Conservation (phyloP, 2,888 invertebrate genomes). For the Protonemura montana region DNA sequence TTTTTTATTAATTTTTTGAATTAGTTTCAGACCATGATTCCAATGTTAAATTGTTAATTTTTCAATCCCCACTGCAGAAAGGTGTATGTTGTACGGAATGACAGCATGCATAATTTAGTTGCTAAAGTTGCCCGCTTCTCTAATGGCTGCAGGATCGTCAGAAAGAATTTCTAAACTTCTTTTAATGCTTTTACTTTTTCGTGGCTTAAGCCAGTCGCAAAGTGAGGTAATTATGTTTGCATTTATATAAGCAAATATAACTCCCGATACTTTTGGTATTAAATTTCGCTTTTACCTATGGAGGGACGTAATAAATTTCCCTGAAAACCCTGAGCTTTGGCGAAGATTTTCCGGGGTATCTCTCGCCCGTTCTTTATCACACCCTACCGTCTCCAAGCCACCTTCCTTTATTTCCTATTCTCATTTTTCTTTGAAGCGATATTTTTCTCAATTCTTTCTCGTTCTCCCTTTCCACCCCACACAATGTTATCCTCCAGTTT, state of each 20-base stretch:
- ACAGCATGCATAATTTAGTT: not conserved
- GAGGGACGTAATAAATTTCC: not conserved
- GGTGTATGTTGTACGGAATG: not conserved
- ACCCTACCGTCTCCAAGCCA: not conserved
- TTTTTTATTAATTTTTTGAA: conserved; percentile 13
- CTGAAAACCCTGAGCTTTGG: not conserved
- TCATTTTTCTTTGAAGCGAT: conserved; percentile 35
- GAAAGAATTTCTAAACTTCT: not conserved
- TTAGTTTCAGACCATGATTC: not conserved
- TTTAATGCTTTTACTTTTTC: not conserved
- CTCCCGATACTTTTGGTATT: not conserved
- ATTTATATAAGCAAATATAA: not conserved
- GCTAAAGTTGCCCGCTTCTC: not conserved
- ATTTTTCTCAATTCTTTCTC: conserved; percentile 40
- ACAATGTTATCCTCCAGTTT: conserved; percentile 18
- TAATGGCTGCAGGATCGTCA: not conserved
- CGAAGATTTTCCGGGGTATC: not conserved
- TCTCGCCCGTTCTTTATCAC: conserved; percentile 1
- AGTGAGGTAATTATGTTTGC: not conserved
- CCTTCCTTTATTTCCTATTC: conserved; percentile 40
- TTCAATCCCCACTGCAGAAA: conserved; percentile 2
- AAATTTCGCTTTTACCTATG: not conserved
- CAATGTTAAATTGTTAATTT: conserved; percentile 18
- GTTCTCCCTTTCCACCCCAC: conserved; percentile 1
- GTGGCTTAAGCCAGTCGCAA: not conserved